These are phyloP conservation scores for Theonella swinhoei DNA, from an alignment of 37 sponge, comb jelly and placozoan genomes.

Conservation along the genomic window DNA sequence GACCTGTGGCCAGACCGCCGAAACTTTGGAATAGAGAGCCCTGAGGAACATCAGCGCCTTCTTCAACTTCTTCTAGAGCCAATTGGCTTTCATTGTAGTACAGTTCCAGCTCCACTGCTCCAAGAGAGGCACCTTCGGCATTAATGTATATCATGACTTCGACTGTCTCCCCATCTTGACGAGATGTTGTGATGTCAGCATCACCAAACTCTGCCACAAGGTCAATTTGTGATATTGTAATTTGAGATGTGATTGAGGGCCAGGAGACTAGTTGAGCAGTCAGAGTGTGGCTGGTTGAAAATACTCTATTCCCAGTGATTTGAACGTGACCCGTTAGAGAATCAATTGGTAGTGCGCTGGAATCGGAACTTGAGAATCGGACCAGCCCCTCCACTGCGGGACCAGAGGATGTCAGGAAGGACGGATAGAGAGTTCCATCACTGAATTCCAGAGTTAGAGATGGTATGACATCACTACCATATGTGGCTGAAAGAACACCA, in stretches of 20 bases:
- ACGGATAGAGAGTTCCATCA: conserved; percentile 34
- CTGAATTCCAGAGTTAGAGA: conserved; percentile 41
- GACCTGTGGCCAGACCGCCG: background rate
- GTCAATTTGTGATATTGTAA: conserved; percentile 11
- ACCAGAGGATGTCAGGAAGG: conserved; percentile 21
- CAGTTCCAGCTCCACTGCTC: conserved; percentile 22
- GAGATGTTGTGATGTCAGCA: conserved; percentile 32
- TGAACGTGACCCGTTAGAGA: conserved; percentile 12
- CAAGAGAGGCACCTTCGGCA: conserved; percentile 17
- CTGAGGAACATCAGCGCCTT: background rate
- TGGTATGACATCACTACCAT: background rate
- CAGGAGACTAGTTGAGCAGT: background rate
- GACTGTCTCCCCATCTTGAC: background rate
- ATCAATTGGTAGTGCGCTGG: conserved; percentile 18
- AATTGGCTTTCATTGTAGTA: conserved; percentile 15
- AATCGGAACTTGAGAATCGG: conserved; percentile 9
- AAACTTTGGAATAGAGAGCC: background rate
- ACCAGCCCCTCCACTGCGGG: conserved; percentile 27
- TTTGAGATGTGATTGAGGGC: background rate
- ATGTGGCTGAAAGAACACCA: background rate
- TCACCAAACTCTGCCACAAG: conserved; percentile 56
- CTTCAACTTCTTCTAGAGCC: background rate
- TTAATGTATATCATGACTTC: conserved; percentile 52
- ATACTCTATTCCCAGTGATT: conserved; percentile 20
- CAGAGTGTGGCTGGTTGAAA: background rate